Conservation (phyloP, 2,113 vertebrate genomes). For the Furnarius figulus region DNA sequence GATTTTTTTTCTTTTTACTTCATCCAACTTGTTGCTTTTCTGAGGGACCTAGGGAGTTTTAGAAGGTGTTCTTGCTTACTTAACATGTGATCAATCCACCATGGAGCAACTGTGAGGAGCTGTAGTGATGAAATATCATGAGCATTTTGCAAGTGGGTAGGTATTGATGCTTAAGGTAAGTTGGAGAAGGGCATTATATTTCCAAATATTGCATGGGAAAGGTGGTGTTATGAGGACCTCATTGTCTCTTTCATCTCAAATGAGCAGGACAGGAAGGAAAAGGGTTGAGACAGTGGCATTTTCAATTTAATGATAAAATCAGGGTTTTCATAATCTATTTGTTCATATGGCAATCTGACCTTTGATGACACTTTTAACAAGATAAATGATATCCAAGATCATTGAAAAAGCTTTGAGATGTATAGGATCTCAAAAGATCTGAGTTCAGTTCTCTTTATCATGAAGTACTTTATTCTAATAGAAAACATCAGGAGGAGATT, state of each 20-base stretch:
- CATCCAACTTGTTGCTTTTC: background rate
- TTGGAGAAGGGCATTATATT: background rate
- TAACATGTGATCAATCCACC: accelerated
- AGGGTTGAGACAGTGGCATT: background rate
- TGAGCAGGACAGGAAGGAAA: background rate
- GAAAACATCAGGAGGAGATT: background rate
- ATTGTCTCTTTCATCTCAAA: background rate
- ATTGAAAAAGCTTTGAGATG: background rate
- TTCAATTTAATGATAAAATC: background rate
- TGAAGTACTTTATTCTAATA: background rate
- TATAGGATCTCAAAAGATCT: background rate
- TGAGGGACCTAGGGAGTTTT: background rate
- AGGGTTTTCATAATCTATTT: background rate
- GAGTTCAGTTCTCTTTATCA: background rate
- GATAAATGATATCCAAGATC: background rate
- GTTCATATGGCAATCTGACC: background rate
- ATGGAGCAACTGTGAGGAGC: background rate
- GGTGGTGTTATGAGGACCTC: background rate
- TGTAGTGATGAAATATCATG: background rate
- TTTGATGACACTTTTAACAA: background rate
- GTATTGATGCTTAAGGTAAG: background rate
- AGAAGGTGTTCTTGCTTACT: background rate
- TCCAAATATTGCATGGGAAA: background rate
- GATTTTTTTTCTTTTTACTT: background rate
- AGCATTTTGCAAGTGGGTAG: background rate